Evolutionary conservation across 2,113 vertebrate species (phyloP).

Genomic region (Dipodomys spectabilis): DNA sequence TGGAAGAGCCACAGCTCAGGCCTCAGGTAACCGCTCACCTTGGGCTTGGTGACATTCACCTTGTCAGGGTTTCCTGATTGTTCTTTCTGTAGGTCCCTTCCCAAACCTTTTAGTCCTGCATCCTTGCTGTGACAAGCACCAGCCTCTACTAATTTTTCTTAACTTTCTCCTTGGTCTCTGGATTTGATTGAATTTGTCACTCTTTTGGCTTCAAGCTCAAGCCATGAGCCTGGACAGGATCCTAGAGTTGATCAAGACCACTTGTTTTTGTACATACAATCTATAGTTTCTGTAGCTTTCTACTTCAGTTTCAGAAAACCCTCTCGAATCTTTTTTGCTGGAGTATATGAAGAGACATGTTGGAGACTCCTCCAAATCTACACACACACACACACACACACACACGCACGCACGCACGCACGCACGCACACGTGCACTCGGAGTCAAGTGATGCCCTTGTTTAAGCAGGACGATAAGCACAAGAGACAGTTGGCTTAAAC

Average conservation of each 20-base stretch:
- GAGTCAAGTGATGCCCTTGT: background rate
- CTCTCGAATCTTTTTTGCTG: background rate
- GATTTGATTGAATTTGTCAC: background rate
- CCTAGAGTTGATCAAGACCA: background rate
- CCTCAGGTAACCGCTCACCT: background rate
- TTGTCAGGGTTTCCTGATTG: background rate
- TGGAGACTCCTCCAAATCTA: too few relatives aligned
- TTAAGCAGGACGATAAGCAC: background rate
- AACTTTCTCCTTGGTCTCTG: background rate
- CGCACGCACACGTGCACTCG: too few relatives aligned
- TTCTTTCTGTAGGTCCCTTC: background rate
- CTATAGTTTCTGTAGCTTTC: background rate
- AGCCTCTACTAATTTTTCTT: background rate
- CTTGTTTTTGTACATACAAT: background rate
- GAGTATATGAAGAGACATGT: background rate
- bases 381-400: too few relatives aligned
- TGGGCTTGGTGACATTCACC: too few relatives aligned
- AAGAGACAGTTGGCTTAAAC: background rate
- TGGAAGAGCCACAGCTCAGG: background rate
- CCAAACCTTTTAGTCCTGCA: background rate
- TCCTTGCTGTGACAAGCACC: background rate
- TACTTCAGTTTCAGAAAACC: background rate
- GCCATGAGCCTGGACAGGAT: background rate
- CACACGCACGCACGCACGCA: too few relatives aligned
- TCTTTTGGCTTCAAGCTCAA: background rate